Evolutionary conservation across 2,888 invertebrate species (phyloP).

Genomic region (Frankliniella fusca): DNA sequence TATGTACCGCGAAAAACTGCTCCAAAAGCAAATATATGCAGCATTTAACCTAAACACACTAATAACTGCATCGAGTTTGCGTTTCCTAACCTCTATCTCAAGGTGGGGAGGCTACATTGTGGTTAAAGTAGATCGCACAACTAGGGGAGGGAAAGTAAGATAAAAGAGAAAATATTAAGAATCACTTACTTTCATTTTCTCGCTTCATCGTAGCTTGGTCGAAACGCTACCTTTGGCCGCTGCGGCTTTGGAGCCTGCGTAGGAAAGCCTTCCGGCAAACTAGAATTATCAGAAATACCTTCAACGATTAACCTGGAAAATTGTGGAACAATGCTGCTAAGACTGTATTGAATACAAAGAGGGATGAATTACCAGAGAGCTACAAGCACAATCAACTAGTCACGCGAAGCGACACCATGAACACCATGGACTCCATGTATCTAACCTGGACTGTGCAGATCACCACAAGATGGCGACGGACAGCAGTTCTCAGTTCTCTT

Average conservation of each 20-base stretch:
- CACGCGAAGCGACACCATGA: background rate
- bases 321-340: background rate
- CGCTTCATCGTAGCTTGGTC: conserved; percentile 1
- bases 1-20: background rate
- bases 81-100: background rate
- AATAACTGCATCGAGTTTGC: background rate
- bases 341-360: background rate
- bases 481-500: background rate
- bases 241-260: background rate
- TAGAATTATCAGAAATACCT: background rate
- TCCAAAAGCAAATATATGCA: background rate
- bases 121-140: background rate
- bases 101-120: background rate
- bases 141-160: background rate
- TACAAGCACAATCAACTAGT: background rate
- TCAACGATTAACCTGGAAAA: background rate
- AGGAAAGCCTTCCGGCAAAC: background rate
- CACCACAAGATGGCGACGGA: background rate
- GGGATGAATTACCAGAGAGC: background rate
- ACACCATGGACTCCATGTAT: background rate
- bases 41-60: background rate
- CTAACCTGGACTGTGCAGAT: background rate
- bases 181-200: conserved; percentile 12
- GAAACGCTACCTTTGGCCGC: background rate
- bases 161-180: background rate